Percentiles rank a stretch among this genome's conserved stretches.
These are phyloP conservation scores for Nasua narica DNA, from an alignment of 2,797 vertebrate species.

Conservation along the genomic window DNA sequence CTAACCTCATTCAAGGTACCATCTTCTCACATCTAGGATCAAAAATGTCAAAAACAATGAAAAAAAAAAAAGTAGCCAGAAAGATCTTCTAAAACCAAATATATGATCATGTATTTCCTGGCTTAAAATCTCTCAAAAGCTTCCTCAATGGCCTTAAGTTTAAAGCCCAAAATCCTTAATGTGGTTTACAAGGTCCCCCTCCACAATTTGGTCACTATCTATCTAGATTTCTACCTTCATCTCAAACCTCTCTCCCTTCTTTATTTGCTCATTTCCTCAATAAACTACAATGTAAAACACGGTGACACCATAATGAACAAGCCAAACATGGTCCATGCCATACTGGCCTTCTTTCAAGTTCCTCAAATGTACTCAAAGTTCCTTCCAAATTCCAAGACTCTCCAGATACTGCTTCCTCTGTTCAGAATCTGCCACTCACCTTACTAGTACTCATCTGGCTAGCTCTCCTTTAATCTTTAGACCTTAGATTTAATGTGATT, in stretches of 20 bases:
- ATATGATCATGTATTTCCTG: background rate
- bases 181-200: background rate
- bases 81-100: background rate
- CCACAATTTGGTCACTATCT: background rate
- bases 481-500: background rate
- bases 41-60: background rate
- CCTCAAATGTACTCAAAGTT: background rate
- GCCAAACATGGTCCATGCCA: background rate
- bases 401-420: background rate
- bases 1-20: background rate
- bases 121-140: background rate
- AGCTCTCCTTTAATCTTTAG: slow-evolving; percentile 6
- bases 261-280: background rate
- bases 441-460: background rate
- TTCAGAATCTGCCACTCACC: background rate
- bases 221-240: background rate
- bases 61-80: background rate
- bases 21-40: background rate
- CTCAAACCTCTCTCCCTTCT: background rate
- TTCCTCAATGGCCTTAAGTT: background rate
- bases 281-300: background rate
- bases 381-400: slow-evolving; percentile 3
- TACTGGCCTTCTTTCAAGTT: background rate
- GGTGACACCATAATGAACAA: background rate
- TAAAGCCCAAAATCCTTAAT: background rate